A percentile compares a stretch with the other conserved stretches of the same genome.
phyloP scores from a whole-genome alignment of 2,113 vertebrate species.

The Carassius auratus region DNA sequence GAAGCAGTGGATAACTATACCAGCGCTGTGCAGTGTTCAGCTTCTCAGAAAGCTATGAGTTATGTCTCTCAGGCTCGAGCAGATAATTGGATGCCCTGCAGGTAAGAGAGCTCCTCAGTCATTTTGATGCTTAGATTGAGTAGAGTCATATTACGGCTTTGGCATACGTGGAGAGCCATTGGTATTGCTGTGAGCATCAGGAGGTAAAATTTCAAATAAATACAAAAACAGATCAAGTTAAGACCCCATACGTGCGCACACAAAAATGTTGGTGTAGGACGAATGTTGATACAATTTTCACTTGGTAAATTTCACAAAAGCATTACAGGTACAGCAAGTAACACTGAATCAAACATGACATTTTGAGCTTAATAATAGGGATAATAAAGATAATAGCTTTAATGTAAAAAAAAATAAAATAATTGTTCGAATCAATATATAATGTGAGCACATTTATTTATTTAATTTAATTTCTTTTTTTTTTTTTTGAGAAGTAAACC shows the following conservation, averaged over 20 bases:
- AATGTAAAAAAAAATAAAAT: no score
- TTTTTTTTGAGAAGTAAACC: no score
- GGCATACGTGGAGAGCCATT: background rate
- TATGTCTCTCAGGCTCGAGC: slow-evolving; percentile 19
- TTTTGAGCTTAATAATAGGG: background rate
- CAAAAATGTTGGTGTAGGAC: background rate
- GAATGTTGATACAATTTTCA: background rate
- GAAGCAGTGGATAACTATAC: background rate
- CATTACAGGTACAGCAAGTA: no score
- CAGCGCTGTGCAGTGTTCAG: background rate
- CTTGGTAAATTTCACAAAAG: no score
- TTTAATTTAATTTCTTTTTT: no score
- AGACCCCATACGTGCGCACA: background rate
- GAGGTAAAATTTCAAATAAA: background rate
- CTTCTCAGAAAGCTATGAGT: background rate
- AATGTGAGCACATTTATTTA: no score
- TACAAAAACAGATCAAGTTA: background rate
- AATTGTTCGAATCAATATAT: no score
- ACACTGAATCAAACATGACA: background rate
- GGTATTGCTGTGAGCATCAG: background rate
- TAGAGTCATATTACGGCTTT: slow-evolving; percentile 18
- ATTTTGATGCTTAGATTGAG: slow-evolving; percentile 7
- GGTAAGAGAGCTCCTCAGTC: slow-evolving; percentile 30
- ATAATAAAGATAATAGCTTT: no score
- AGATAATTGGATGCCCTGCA: slow-evolving; percentile 51